These are phyloP conservation scores for Drosophila quadrilineata DNA, from an alignment of 1,140 invertebrate genomes.

Conservation along the genomic window DNA sequence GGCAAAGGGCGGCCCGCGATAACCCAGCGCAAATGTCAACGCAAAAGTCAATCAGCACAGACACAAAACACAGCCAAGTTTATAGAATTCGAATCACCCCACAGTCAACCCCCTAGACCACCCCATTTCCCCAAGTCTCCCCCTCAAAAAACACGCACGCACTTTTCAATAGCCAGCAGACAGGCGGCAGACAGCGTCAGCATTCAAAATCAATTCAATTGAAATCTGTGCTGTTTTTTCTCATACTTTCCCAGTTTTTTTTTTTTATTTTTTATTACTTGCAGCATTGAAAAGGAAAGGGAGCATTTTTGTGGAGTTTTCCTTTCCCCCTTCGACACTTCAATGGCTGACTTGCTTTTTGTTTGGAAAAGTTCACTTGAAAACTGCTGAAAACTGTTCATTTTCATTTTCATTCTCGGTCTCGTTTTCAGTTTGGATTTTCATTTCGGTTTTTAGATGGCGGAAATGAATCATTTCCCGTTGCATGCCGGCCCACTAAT, in stretches of 20 bases:
- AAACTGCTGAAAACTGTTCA: slow-evolving; percentile 55
- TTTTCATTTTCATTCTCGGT: slow-evolving; percentile 46
- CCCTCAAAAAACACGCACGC: slow-evolving; percentile 38
- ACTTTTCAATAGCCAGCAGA: slow-evolving; percentile 69
- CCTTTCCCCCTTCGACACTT: background rate
- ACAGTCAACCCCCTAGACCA: background rate
- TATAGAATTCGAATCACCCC: slow-evolving; percentile 20
- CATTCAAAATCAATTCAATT: slow-evolving; percentile 79
- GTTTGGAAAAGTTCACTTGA: slow-evolving; percentile 45
- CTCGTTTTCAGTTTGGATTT: slow-evolving; percentile 36
- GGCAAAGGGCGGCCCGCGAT: slow-evolving; percentile 47
- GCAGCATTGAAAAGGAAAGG: no score
- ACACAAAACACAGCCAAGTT: slow-evolving; percentile 33
- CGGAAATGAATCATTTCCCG: slow-evolving; percentile 74
- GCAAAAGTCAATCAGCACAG: slow-evolving; percentile 73
- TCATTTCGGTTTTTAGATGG: slow-evolving; percentile 55
- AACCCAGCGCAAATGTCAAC: slow-evolving; percentile 74
- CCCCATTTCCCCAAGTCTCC: background rate
- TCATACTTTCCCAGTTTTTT: slow-evolving; percentile 37
- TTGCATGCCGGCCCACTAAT: slow-evolving; percentile 62
- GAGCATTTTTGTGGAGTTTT: slow-evolving; percentile 10
- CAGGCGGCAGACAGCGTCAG: slow-evolving; percentile 56
- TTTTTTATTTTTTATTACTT: background rate
- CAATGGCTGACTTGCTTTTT: slow-evolving; percentile 30
- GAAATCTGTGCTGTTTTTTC: slow-evolving; percentile 57